Conservation (phyloP, 1,140 invertebrate species). For the Dinothrombium tinctorium region DNA sequence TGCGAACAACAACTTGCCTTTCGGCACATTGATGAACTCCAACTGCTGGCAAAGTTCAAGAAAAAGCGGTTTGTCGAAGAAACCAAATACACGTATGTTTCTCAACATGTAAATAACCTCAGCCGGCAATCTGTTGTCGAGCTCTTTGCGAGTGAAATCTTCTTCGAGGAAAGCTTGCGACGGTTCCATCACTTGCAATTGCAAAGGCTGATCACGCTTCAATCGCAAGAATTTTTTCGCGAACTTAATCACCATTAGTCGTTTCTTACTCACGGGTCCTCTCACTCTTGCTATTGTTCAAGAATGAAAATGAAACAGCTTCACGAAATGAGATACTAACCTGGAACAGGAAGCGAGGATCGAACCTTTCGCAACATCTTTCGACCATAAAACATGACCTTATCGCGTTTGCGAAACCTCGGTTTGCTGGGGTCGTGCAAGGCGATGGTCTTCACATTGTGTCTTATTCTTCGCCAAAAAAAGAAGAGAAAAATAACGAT, state of each 20-base stretch:
- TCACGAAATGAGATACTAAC: background rate
- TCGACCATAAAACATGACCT: conserved; percentile 81
- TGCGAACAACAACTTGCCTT: conserved; percentile 65
- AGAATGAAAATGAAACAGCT: background rate
- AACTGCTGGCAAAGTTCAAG: conserved; percentile 81
- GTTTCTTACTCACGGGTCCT: conserved; percentile 34
- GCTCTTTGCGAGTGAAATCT: conserved; percentile 42
- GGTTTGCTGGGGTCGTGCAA: conserved; percentile 22
- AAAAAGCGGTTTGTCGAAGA: conserved; percentile 91
- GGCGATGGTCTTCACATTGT: too few species aligned
- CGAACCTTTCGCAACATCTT: conserved; percentile 75
- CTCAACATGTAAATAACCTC: conserved; percentile 87
- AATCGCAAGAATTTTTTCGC: conserved; percentile 37
- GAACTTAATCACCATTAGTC: conserved; percentile 63
- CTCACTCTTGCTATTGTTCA: background rate
- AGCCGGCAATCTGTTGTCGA: conserved; percentile 59
- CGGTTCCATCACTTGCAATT: conserved; percentile 51
- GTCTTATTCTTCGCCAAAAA: too few species aligned
- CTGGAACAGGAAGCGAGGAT: conserved; percentile 9
- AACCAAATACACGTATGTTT: conserved; percentile 84
- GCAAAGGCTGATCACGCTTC: conserved; percentile 19
- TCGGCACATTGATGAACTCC: conserved; percentile 54
- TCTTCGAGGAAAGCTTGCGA: conserved; percentile 83
- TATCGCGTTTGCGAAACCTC: conserved; percentile 82
- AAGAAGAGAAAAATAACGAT: too few species aligned